Evolutionary conservation across 2,888 invertebrate genomes (phyloP), one percentile per base, ranked within the genome.

Genomic region (Pandemis cinnamomeana): DNA sequence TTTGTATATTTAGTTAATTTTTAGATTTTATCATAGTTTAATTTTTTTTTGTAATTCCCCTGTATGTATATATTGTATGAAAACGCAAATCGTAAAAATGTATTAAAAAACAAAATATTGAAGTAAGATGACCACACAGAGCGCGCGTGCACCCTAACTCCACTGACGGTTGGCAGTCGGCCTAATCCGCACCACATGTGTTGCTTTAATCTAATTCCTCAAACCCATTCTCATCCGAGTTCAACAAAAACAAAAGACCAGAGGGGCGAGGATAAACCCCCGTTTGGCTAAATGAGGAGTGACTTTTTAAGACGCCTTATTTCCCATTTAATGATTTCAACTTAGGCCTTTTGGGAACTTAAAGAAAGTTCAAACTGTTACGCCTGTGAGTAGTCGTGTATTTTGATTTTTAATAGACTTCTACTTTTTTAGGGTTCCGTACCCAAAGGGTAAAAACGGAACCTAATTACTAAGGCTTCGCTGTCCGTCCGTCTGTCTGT

Each of bases 191-290:
- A 42, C 63, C 72, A 69, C 69, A 74, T 71, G 74, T 61, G 71
- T 71, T 67, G 66, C 58, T 73, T 73, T 71, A 74, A 74, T 74
- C 70, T 71, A 74, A 74, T 74, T 71, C 64, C 74, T 53, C 53
- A 27, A 74, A 71, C 60, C 71, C 69, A 73, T 73, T 69, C 58
- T 64, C 68, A 51, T 64, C 69, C 64, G 53, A 51, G 27, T 51
- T 51, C 58, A 69, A 62, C 69, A 63, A 63, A 69, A 72, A 73
- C 63, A 48, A 60, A 48, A 68, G 63, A 60, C 55, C 60, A 63
- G 44, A 46, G 63, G 41, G 27, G 44, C 20, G 11, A 42, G 63
- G 20, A 46, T 46, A 20, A 63, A 63, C 46, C 63, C 42, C 20
- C 61, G 58, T 20, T 27, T 58, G 58, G 58, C 27, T n/a, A 46